These are phyloP conservation scores for Lithobates sylvaticus DNA, from an alignment of 2,797 vertebrate species.

Conservation along the genomic window DNA sequence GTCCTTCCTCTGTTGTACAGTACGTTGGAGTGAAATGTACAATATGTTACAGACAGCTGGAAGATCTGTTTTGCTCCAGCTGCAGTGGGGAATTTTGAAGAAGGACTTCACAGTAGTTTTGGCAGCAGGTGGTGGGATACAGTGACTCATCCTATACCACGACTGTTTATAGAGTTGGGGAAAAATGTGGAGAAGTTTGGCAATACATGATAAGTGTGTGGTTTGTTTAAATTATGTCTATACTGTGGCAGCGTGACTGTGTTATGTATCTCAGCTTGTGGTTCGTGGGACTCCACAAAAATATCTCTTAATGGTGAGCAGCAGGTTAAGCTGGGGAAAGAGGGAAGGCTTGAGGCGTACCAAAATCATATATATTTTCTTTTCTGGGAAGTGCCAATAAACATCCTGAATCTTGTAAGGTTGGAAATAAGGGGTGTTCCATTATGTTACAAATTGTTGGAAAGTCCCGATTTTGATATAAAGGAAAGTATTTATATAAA, in stretches of 20 bases:
- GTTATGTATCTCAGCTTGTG: slow-evolving; percentile 50
- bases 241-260: slow-evolving; percentile 42
- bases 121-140: slow-evolving; percentile 57
- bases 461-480: neutral
- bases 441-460: slow-evolving; percentile 7
- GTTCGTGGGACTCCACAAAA: slow-evolving; percentile 51
- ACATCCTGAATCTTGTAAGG: slow-evolving; percentile 23
- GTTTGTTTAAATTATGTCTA: slow-evolving; percentile 59
- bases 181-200: slow-evolving; percentile 34
- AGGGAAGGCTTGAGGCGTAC: slow-evolving; percentile 23
- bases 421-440: slow-evolving; percentile 22
- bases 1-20: neutral
- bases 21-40: neutral
- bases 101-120: slow-evolving; percentile 35
- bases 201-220: slow-evolving; percentile 48
- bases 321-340: slow-evolving; percentile 31
- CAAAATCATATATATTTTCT: slow-evolving; percentile 34
- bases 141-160: slow-evolving; percentile 33
- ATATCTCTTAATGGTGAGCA: slow-evolving; percentile 26
- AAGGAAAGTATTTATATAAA: neutral
- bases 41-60: neutral
- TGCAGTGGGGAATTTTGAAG: neutral
- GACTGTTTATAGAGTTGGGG: slow-evolving; percentile 29
- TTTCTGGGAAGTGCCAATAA: slow-evolving; percentile 36
- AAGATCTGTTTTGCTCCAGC: neutral